Conservation (phyloP, 2,113 vertebrate genomes). For the Artemisiospiza belli region DNA sequence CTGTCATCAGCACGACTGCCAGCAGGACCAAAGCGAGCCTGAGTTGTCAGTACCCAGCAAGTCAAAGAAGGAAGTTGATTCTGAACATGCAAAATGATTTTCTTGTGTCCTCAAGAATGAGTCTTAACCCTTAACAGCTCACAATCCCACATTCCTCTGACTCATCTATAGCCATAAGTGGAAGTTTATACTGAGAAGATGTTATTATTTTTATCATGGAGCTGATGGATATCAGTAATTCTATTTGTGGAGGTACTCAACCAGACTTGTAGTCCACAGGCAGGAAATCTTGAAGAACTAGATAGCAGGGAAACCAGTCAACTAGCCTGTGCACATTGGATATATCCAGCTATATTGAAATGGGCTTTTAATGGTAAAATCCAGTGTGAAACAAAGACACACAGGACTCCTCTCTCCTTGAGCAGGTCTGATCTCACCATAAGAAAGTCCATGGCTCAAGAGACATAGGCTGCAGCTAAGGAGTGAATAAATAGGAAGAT, state of each 20-base stretch:
- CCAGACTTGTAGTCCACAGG: neutral
- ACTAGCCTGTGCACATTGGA: neutral
- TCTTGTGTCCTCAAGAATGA: neutral
- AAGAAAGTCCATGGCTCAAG: neutral
- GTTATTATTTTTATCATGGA: neutral
- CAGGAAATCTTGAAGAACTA: neutral
- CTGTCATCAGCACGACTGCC: slow-evolving; percentile 29
- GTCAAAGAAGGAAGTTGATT: neutral
- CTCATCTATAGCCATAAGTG: neutral
- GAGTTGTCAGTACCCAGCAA: slow-evolving; percentile 8
- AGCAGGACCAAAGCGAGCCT: neutral
- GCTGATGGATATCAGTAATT: neutral
- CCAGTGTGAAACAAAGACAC: neutral
- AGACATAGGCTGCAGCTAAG: neutral
- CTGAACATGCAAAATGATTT: neutral
- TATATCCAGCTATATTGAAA: neutral
- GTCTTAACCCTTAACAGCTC: neutral
- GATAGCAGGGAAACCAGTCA: neutral
- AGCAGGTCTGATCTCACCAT: neutral
- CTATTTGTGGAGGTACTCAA: neutral
- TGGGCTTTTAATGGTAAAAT: neutral
- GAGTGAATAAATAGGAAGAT: neutral
- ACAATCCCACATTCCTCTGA: neutral
- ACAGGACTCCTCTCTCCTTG: neutral
- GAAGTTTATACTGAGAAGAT: neutral